Conservation (phyloP, 2,113 vertebrate genomes). For the human (Homo sapiens) region DNA sequence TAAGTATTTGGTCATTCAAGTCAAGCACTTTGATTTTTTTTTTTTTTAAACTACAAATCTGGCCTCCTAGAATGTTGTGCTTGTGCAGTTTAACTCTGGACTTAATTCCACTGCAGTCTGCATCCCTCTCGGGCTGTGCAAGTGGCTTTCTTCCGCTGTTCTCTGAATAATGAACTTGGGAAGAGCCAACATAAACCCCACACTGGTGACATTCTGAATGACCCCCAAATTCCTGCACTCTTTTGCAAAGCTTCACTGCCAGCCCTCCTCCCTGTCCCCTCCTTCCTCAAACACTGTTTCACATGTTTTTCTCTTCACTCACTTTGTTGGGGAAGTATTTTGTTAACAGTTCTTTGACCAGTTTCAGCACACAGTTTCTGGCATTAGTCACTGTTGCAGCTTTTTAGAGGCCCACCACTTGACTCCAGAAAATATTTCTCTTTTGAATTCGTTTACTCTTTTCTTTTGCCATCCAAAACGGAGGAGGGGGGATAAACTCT, state of each 20-base stretch:
- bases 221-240: not conserved
- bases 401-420: not conserved
- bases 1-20: constrained; percentile 25
- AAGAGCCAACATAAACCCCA: not conserved
- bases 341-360: not conserved
- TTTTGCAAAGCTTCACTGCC: not conserved
- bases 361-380: constrained; percentile 3
- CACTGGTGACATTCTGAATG: not conserved
- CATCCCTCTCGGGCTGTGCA: not conserved
- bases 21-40: not conserved
- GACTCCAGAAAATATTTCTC: not conserved
- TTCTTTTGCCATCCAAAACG: not conserved
- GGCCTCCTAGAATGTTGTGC: not conserved
- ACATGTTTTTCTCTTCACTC: not conserved
- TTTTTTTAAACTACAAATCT: not conserved
- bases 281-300: not conserved
- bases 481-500: not conserved
- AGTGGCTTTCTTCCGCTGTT: not conserved
- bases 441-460: constrained; percentile 13
- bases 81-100: not conserved
- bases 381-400: not conserved
- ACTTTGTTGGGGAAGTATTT: not conserved
- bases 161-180: not conserved
- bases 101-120: not conserved
- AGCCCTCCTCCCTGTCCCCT: not conserved